These are phyloP conservation scores for Eulemur rufifrons DNA, from an alignment of 2,113 vertebrate genomes.

Conservation along the genomic window DNA sequence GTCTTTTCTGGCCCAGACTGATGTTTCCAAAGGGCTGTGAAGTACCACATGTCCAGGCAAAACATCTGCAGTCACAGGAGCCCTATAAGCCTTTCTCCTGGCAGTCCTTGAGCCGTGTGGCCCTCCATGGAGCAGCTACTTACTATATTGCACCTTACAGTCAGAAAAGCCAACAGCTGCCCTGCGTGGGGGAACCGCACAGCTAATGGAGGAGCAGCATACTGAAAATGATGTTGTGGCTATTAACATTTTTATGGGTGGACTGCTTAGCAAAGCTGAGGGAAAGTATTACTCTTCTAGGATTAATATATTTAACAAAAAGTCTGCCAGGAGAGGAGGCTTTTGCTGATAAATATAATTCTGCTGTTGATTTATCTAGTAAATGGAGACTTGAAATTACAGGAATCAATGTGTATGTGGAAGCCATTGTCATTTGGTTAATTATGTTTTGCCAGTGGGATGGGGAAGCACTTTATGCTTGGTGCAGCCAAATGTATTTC, in stretches of 20 bases:
- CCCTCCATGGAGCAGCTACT: conserved; percentile 16
- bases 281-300: conserved; percentile 76
- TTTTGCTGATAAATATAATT: conserved; percentile 77
- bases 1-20: not conserved
- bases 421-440: conserved; percentile 76
- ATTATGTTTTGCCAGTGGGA: conserved; percentile 76
- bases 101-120: not conserved
- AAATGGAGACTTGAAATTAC: conserved; percentile 75
- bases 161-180: conserved; percentile 78
- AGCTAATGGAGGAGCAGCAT: conserved; percentile 67
- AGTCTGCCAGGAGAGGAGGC: conserved; percentile 74
- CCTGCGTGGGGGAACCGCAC: conserved; percentile 61
- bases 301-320: conserved; percentile 79
- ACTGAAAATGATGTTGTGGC: conserved; percentile 78
- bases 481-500: conserved; percentile 45
- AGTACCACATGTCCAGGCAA: not conserved
- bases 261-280: conserved; percentile 76
- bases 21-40: not conserved
- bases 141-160: conserved; percentile 40
- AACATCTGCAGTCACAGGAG: not conserved
- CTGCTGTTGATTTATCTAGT: conserved; percentile 70
- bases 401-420: conserved; percentile 72
- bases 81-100: not conserved
- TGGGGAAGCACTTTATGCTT: conserved; percentile 53
- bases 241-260: conserved; percentile 81